Conservation (phyloP, 2,797 vertebrate genomes). For the Helostoma temminkii region DNA sequence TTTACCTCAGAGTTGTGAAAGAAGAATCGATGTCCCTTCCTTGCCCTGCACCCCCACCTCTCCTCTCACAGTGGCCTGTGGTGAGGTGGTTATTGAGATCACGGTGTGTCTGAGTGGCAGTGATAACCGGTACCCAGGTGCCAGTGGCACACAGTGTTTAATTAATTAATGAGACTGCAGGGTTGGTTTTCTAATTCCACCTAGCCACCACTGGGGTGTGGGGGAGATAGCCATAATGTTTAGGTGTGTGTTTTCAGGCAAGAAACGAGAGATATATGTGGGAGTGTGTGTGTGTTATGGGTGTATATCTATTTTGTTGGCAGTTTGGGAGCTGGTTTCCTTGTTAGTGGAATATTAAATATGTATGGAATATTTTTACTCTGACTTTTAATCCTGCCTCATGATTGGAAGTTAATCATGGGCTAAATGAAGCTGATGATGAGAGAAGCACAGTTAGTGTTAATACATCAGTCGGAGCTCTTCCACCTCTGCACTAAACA, state of each 20-base stretch:
- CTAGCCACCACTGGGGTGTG: constrained; percentile 58
- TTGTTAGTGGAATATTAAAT: constrained; percentile 84
- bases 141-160: constrained; percentile 77
- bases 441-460: constrained; percentile 59
- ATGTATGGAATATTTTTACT: constrained; percentile 85
- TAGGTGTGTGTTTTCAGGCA: constrained; percentile 79
- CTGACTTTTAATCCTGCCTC: constrained; percentile 82
- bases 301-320: constrained; percentile 84
- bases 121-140: constrained; percentile 83
- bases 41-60: background rate
- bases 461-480: constrained; percentile 70
- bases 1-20: constrained; percentile 59
- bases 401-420: constrained; percentile 81
- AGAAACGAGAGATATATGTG: constrained; percentile 72
- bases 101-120: constrained; percentile 80
- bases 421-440: constrained; percentile 81
- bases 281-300: constrained; percentile 42
- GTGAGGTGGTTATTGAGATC: constrained; percentile 80
- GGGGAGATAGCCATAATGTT: constrained; percentile 76
- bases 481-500: constrained; percentile 60
- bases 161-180: constrained; percentile 85
- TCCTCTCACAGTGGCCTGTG: constrained; percentile 66
- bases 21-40: constrained; percentile 37
- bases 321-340: constrained; percentile 83
- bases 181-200: constrained; percentile 84